These are phyloP conservation scores for Aspidiotus rigidus DNA, from an alignment of 2,888 invertebrate genomes.

Conservation along the genomic window DNA sequence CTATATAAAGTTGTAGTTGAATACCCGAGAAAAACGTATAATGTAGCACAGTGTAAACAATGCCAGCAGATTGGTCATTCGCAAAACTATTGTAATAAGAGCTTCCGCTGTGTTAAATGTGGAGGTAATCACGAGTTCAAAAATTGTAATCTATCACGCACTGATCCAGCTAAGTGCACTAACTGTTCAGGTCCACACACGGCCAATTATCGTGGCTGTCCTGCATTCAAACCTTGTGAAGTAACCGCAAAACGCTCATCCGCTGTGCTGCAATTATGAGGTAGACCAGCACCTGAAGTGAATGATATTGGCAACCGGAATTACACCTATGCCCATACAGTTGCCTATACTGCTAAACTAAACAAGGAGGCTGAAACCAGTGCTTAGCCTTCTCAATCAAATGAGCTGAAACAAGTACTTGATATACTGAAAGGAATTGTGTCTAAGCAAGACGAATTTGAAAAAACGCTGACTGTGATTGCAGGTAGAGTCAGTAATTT, in stretches of 20 bases:
- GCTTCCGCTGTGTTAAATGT: neutral
- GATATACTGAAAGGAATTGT: neutral
- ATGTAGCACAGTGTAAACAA: neutral
- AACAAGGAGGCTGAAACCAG: neutral
- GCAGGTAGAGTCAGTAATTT: neutral
- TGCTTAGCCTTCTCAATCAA: neutral
- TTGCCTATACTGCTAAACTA: neutral
- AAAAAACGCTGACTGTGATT: neutral
- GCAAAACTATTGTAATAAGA: neutral
- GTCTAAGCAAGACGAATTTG: neutral
- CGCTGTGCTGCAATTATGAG: neutral
- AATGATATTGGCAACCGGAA: neutral
- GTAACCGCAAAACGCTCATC: neutral
- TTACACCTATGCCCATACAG: neutral
- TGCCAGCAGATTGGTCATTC: constrained; percentile 7
- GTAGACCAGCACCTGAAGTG: neutral
- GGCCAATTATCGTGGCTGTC: constrained; percentile 1
- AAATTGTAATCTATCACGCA: neutral
- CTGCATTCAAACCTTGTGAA: too few species aligned
- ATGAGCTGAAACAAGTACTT: neutral
- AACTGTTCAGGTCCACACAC: neutral
- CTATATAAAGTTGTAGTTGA: neutral
- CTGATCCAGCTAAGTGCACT: neutral
- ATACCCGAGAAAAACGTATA: neutral
- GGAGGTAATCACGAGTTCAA: neutral